These are phyloP conservation scores for Drosophila conformis DNA, from an alignment of 2,888 invertebrate species.

Conservation along the genomic window DNA sequence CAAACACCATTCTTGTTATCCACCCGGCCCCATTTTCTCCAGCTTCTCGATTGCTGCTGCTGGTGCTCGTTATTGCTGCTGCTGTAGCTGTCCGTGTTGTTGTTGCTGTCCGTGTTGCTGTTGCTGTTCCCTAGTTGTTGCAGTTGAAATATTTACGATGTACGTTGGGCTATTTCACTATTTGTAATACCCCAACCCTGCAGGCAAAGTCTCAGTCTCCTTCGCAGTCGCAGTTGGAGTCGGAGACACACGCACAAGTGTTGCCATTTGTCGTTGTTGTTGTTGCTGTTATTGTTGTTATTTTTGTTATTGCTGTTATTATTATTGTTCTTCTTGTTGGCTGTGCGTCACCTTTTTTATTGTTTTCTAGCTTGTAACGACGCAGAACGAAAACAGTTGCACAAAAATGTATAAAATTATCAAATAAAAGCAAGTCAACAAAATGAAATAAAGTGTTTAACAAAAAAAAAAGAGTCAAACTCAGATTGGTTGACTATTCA, in stretches of 20 bases:
- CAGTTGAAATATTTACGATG: constrained; percentile 81
- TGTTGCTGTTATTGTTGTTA: constrained; percentile 19
- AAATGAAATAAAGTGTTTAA: constrained; percentile 20
- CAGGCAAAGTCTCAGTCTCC: constrained; percentile 12
- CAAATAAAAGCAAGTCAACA: constrained; percentile 62
- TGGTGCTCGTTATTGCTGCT: constrained; percentile 72
- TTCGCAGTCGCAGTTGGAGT: constrained; percentile 22
- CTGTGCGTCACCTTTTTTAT: constrained; percentile 58
- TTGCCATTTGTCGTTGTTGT: constrained; percentile 49
- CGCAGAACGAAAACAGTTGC: constrained; percentile 65
- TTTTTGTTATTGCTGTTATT: constrained; percentile 17
- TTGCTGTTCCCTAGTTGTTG: constrained; percentile 68
- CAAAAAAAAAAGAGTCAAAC: neutral
- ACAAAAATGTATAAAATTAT: constrained; percentile 72
- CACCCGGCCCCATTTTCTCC: constrained; percentile 10
- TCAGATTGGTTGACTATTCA: neutral
- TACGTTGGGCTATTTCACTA: constrained; percentile 79
- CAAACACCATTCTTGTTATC: constrained; percentile 17
- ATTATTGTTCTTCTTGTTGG: constrained; percentile 31
- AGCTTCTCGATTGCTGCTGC: constrained; percentile 51
- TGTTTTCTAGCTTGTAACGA: constrained; percentile 63
- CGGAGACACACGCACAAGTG: constrained; percentile 75
- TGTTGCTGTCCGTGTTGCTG: constrained; percentile 46
- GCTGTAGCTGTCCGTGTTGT: constrained; percentile 48
- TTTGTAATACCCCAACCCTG: constrained; percentile 59